phyloP scores from a whole-genome alignment of 2,113 vertebrate genomes.

The Ovis canadensis region DNA sequence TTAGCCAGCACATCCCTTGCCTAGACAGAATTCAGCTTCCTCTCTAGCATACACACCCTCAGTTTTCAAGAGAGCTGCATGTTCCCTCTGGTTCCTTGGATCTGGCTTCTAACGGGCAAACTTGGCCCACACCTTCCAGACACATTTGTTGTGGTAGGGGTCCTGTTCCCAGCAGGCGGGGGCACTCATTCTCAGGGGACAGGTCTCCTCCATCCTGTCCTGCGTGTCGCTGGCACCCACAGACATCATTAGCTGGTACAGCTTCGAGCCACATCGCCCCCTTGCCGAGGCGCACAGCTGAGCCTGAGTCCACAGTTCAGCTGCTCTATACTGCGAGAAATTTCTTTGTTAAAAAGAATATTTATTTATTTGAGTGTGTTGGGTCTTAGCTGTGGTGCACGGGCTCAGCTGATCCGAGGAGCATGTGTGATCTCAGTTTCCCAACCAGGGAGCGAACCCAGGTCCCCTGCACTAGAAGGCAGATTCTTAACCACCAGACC shows the following conservation, averaged over 20 bases:
- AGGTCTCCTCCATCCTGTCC: background rate
- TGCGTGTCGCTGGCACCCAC: background rate
- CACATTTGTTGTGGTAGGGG: background rate
- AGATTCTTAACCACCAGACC: background rate
- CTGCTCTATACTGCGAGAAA: background rate
- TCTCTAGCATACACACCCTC: background rate
- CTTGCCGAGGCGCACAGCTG: background rate
- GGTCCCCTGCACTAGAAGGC: background rate
- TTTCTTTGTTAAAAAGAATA: background rate
- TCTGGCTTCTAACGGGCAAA: background rate
- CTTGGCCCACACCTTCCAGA: background rate
- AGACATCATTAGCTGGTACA: background rate
- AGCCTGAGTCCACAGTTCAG: background rate
- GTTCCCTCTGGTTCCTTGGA: background rate
- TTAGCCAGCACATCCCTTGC: background rate
- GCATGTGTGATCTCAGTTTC: background rate
- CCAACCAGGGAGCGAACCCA: background rate
- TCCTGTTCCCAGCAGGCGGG: background rate
- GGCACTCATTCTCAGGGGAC: background rate
- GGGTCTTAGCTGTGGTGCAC: background rate
- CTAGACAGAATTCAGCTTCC: background rate
- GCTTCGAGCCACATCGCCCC: background rate
- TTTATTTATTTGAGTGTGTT: background rate
- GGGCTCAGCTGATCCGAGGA: accelerated
- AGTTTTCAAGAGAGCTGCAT: background rate